Percentiles rank a stretch among this genome's conserved stretches.
Conservation (phyloP, 1,140 invertebrate genomes). For the Homalodisca vitripennis region DNA sequence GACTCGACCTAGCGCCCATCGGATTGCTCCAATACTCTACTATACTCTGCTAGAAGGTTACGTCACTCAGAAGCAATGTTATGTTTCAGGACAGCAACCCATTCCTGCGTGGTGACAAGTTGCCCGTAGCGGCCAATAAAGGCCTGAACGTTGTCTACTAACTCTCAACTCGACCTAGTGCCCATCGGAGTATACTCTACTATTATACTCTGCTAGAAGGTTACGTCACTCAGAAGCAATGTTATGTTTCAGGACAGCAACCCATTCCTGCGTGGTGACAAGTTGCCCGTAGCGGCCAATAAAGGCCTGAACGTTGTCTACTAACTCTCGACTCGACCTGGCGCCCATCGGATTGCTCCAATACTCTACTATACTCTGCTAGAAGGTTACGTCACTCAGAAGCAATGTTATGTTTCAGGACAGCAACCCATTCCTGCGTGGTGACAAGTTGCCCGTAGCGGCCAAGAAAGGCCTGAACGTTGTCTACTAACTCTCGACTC, state of each 20-base stretch:
- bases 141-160: too few relatives aligned
- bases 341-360: too few relatives aligned
- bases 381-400: background rate
- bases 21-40: too few relatives aligned
- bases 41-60: too few relatives aligned
- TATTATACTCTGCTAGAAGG: too few relatives aligned
- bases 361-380: too few relatives aligned
- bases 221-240: too few relatives aligned
- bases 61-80: background rate
- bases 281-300: constrained; percentile 83
- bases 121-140: background rate
- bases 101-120: background rate
- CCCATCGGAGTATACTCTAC: too few relatives aligned
- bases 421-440: background rate
- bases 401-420: background rate
- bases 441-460: background rate
- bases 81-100: background rate
- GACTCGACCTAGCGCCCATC: background rate
- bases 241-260: constrained; percentile 63
- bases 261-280: constrained; percentile 77
- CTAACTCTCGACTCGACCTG: constrained; percentile 5
- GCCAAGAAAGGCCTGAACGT: background rate
- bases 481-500: background rate
- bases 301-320: constrained; percentile 66
- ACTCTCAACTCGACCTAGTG: too few relatives aligned